phyloP scores from a whole-genome alignment of 2,888 invertebrate species.

The Agrotis exclamationis region DNA sequence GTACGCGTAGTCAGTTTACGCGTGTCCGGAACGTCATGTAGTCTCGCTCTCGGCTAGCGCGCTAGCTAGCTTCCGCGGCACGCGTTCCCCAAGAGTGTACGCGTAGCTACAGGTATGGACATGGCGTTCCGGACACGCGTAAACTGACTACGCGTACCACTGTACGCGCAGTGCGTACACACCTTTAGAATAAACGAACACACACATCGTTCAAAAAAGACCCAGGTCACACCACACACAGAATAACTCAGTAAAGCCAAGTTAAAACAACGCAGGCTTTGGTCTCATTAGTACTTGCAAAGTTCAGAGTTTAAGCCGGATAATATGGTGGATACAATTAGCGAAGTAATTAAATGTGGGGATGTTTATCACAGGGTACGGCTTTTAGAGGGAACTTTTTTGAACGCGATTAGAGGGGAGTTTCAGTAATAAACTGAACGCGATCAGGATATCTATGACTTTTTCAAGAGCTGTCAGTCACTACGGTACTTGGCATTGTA shows the following conservation, averaged over 20 bases:
- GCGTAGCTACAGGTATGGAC: no score
- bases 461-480: not conserved
- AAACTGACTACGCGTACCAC: no score
- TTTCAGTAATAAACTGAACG: not conserved
- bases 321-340: slow-evolving; percentile 58
- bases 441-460: not conserved
- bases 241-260: slow-evolving; percentile 36
- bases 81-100: no score
- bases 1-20: no score
- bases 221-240: slow-evolving; percentile 4
- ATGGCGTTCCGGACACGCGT: no score
- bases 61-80: no score
- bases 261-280: slow-evolving; percentile 52
- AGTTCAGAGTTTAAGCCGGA: slow-evolving; percentile 56
- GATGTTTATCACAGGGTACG: slow-evolving; percentile 25
- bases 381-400: slow-evolving; percentile 12
- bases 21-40: no score
- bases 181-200: not conserved
- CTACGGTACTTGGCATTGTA: no score
- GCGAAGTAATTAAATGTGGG: slow-evolving; percentile 47
- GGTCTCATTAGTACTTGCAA: slow-evolving; percentile 54
- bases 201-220: not conserved
- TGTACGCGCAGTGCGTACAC: no score
- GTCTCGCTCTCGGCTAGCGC: no score
- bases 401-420: not conserved